Evolutionary conservation across 1,140 invertebrate genomes (phyloP).

Genomic region (Brachionus plicatilis): DNA sequence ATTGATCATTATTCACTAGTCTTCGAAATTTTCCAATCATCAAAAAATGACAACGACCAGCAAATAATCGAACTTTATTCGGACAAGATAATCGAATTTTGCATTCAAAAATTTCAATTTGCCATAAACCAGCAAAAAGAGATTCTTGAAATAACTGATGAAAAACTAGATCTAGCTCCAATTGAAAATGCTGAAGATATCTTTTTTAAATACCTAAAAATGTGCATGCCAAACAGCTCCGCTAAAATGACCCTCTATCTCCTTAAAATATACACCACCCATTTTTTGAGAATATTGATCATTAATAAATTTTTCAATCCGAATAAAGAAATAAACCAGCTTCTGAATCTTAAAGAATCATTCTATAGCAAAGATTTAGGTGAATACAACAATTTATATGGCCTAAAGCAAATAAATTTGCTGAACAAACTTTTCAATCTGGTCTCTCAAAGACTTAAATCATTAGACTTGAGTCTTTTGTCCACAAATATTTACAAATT

Average conservation of each 20-base stretch:
- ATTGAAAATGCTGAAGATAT: background rate
- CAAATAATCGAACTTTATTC: background rate
- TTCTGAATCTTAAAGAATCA: background rate
- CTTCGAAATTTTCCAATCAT: background rate
- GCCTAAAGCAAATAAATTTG: slow-evolving; percentile 8
- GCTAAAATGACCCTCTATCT: background rate
- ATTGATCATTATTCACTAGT: slow-evolving; percentile 10
- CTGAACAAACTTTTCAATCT: slow-evolving; percentile 7
- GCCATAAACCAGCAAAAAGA: background rate
- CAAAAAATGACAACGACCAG: background rate
- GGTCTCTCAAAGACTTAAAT: background rate
- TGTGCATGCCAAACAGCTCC: background rate
- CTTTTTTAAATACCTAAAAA: slow-evolving; percentile 5
- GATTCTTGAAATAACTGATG: background rate
- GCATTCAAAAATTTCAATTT: slow-evolving; percentile 17
- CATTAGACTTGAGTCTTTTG: background rate
- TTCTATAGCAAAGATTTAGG: background rate
- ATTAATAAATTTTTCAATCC: background rate
- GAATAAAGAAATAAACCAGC: background rate
- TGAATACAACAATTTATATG: background rate
- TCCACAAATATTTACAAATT: background rate
- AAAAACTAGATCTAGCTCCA: background rate
- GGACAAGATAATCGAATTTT: slow-evolving; percentile 14
- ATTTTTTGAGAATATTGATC: background rate
- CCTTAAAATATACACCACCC: background rate